Base-by-base conservation (phyloP, 2,888 invertebrate species). In the Metacarcinus magister region DNA sequence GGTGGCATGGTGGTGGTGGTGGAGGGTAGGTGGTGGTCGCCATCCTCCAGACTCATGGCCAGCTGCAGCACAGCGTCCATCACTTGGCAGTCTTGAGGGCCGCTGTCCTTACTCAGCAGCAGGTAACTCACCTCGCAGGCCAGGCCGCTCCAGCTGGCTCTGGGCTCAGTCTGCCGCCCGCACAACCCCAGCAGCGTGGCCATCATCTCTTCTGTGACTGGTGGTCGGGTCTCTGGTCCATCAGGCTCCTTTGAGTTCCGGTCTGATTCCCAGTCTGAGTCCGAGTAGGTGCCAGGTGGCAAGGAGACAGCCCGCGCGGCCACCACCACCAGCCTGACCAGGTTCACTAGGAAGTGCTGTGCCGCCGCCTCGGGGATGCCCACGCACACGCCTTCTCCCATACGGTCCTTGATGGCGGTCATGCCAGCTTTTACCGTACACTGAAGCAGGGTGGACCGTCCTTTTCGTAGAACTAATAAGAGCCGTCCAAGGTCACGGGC, bases 401-500 rank as follows among this genome's bases (percentile, higher is more conserved):
- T 28, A 28, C 32, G 82, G 28, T 28, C 82, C 82, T 32, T 82
- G 82, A 32, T 82, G 82, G 82, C 82, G 82, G 82, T 19, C 67
- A 23, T 67, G 67, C 67, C 67, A 19, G 67, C 82, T 32, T 82
- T 7, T 32, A 82, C 32, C 82, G 28, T 82, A 7, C 28, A 28
- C 82, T 82, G 82, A 13, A 82, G 82, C 32, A 82, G 32, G 5
- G 82, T 7, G 28, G 82, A 32, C 13, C 82, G 28, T 23, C 32
- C 82, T 32, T 32, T 10, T 32, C 82, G 28, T 32, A 82, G 28
- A 5, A 82, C 3, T 7, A 82, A 10, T 8, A 82, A 32, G 7
- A 82, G 82, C 32, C 82, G 28, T 10, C 82, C 82, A 82, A 82
- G 82, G 82, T 82, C 82, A 28, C 82, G 82, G 82, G 82, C 82